Evolutionary conservation across 2,113 vertebrate species (phyloP).

Genomic region (Nerophis lumbriciformis): DNA sequence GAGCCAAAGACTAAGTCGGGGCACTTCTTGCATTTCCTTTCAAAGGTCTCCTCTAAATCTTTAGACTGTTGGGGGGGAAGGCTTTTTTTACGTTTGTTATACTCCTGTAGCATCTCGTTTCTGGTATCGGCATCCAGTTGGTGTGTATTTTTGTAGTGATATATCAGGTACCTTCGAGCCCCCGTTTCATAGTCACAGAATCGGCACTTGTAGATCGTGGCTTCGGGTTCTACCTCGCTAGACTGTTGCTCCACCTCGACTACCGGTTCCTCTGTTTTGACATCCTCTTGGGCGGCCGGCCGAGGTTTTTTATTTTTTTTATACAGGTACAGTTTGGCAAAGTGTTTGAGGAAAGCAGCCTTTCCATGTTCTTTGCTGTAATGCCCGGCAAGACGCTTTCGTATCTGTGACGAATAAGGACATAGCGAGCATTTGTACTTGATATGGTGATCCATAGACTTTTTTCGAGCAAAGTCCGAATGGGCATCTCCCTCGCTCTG

Average conservation of each 20-base stretch:
- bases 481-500: background rate
- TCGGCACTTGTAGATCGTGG: constrained; percentile 21
- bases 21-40: constrained; percentile 78
- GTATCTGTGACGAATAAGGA: background rate
- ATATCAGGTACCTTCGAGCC: constrained; percentile 22
- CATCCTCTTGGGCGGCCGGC: constrained; percentile 47
- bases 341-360: constrained; percentile 66
- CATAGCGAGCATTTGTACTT: background rate
- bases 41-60: constrained; percentile 43
- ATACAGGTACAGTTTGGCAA: constrained; percentile 13
- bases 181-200: constrained; percentile 30
- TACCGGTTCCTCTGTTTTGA: background rate
- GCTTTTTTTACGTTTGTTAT: constrained; percentile 27
- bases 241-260: no score
- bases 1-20: constrained; percentile 77
- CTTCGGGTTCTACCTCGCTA: background rate
- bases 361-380: constrained; percentile 6
- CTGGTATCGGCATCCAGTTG: constrained; percentile 15
- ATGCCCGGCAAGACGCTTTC: constrained; percentile 1
- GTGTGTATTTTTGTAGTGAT: constrained; percentile 45
- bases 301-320: constrained; percentile 71
- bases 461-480: no score
- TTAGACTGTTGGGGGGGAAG: background rate
- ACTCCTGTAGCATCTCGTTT: constrained; percentile 27
- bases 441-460: no score